phyloP scores from a whole-genome alignment of 2,888 invertebrate genomes.

The Pollenia griseotomentosa region DNA sequence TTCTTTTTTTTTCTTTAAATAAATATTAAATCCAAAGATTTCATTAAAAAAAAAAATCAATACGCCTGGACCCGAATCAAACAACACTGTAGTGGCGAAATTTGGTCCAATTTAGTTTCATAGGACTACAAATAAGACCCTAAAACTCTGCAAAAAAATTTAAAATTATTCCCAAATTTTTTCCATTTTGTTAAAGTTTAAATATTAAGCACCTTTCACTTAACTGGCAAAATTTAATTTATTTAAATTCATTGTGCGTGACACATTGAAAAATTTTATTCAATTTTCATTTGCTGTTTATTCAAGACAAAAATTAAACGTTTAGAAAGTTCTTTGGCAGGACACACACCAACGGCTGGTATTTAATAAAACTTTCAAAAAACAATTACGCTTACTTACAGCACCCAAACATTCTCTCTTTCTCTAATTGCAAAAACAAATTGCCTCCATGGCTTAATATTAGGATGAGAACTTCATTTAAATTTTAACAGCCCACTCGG shows the following conservation, averaged over 20 bases:
- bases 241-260: slow-evolving; percentile 9
- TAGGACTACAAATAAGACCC: no score
- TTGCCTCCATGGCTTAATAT: not conserved
- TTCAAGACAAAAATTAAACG: slow-evolving; percentile 16
- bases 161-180: no score
- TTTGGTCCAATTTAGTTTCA: no score
- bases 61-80: no score
- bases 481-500: not conserved
- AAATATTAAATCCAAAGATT: no score
- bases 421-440: not conserved
- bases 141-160: no score
- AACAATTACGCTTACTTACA: not conserved
- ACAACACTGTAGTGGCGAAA: no score
- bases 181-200: no score
- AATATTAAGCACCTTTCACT: no score
- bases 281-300: slow-evolving; percentile 1
- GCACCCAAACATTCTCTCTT: not conserved
- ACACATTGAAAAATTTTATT: not conserved
- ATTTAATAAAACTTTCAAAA: not conserved
- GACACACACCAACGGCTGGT: not conserved
- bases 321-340: not conserved
- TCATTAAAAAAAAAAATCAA: no score
- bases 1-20: no score
- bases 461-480: slow-evolving; percentile 10
- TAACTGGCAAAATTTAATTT: no score